Base-by-base conservation (phyloP, 1,140 invertebrate genomes). In the Drosophila bocki region DNA sequence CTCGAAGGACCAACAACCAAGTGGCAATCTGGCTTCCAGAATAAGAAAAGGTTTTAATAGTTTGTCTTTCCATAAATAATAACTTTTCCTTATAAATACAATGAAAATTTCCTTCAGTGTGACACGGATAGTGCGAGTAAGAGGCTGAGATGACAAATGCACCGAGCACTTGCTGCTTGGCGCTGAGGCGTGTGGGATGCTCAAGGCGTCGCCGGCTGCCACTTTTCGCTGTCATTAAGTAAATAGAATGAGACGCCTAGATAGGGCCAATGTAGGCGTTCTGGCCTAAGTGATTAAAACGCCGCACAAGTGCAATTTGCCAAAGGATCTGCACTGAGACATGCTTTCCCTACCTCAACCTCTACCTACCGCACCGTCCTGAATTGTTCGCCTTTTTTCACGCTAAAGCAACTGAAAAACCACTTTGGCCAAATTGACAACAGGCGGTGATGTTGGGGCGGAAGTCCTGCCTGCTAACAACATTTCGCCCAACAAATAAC, bases 381-480 rank as follows among this genome's bases (percentile, higher is more conserved):
- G 67, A 67, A 74, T 83, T 83, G 75, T 79, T 72, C 60, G 82
- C 79, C 82, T 72, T 92, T 92, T 92, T 92, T 84, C 82, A 86
- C 84, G 91, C 77, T 91, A 91, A 92, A 92, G 87, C 91, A 92
- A 86, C 91, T 92, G 91, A 92, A 92, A 92, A 92, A 92, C 87
- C 91, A 92, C 91, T 92, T 92, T 92, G 87, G 87, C 87, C 82
- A 90, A 92, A 92, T 92, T 92, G 91, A 92, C 91, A 88, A 91
- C 86, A 80, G 54, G 44, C 45, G 37, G 26, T 60, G 71, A 33
- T 65, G 39, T 33, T 29, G 33, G 61, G 58, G 62, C 75, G 79
- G 71, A 83, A 72, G 80, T 87, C 77, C 80, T 87, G 82, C 77
- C 84, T 83, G 72, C 70, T 85, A 88, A 90, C 85, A 81, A 69